These are phyloP conservation scores for Tenthredo amoena DNA, from an alignment of 2,888 invertebrate species.

Conservation along the genomic window DNA sequence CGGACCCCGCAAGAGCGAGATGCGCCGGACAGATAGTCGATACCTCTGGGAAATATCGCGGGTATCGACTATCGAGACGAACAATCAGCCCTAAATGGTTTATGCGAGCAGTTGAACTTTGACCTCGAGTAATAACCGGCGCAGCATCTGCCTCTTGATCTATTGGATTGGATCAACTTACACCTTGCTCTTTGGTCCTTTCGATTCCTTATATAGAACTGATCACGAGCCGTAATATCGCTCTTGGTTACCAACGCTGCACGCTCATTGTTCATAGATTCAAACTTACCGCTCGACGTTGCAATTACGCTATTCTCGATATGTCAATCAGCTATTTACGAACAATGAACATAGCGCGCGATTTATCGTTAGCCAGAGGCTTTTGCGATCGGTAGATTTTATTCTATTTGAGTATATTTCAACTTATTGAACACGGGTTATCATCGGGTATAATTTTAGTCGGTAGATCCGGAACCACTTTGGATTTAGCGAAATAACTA, in stretches of 20 bases:
- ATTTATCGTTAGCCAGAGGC: background rate
- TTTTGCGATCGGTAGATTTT: too few species aligned
- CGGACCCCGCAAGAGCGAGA: slow-evolving; percentile 60
- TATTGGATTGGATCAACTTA: slow-evolving; percentile 73
- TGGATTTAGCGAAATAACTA: background rate
- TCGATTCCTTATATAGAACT: slow-evolving; percentile 45
- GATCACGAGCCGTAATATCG: slow-evolving; percentile 15
- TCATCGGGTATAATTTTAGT: background rate
- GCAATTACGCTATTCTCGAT: background rate
- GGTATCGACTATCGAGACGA: slow-evolving; percentile 72
- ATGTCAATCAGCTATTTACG: background rate
- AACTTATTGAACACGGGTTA: background rate
- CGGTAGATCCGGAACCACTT: background rate
- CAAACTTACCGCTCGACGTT: background rate
- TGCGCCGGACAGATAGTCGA: slow-evolving; percentile 70
- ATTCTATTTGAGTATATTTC: background rate
- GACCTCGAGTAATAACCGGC: slow-evolving; percentile 75
- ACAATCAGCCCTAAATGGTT: slow-evolving; percentile 75
- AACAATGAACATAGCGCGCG: background rate
- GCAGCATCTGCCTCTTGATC: slow-evolving; percentile 73
- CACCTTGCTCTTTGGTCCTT: slow-evolving; percentile 65
- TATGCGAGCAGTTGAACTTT: slow-evolving; percentile 76
- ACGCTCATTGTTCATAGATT: background rate
- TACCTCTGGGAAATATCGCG: slow-evolving; percentile 75
- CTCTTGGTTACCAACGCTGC: background rate